Conservation (phyloP, 1,140 invertebrate genomes). For the Cepaea nemoralis region DNA sequence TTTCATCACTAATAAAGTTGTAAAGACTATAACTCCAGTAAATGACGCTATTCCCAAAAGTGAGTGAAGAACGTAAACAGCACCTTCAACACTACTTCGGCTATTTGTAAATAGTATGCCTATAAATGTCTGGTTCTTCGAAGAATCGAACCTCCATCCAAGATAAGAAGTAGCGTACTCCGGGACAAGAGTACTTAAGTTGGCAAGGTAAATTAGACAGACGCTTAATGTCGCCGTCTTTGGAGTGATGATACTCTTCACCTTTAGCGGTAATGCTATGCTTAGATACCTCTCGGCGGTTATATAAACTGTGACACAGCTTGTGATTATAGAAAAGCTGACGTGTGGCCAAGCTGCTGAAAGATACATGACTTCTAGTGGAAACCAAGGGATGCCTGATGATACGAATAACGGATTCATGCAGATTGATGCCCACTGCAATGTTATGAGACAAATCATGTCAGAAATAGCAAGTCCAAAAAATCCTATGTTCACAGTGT, state of each 20-base stretch:
- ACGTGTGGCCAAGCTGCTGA: neutral
- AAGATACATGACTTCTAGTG: neutral
- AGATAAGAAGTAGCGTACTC: neutral
- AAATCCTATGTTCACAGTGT: too few species aligned
- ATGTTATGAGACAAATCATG: neutral
- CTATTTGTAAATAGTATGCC: neutral
- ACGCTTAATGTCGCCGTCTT: neutral
- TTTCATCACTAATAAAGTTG: neutral
- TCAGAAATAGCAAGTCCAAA: neutral
- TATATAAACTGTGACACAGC: conserved; percentile 4
- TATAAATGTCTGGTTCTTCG: neutral
- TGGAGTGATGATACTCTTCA: neutral
- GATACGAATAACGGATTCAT: neutral
- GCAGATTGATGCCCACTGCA: neutral
- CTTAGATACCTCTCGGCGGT: neutral
- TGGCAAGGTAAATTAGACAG: neutral
- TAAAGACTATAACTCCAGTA: neutral
- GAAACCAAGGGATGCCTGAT: neutral
- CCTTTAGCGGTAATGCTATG: neutral
- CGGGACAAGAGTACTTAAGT: neutral
- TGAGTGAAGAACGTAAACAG: neutral
- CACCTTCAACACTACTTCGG: neutral
- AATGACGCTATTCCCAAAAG: neutral
- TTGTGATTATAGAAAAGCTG: neutral
- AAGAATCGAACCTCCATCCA: neutral